Conservation (phyloP, 2,797 vertebrate species). For the Neopelma chrysocephalum region DNA sequence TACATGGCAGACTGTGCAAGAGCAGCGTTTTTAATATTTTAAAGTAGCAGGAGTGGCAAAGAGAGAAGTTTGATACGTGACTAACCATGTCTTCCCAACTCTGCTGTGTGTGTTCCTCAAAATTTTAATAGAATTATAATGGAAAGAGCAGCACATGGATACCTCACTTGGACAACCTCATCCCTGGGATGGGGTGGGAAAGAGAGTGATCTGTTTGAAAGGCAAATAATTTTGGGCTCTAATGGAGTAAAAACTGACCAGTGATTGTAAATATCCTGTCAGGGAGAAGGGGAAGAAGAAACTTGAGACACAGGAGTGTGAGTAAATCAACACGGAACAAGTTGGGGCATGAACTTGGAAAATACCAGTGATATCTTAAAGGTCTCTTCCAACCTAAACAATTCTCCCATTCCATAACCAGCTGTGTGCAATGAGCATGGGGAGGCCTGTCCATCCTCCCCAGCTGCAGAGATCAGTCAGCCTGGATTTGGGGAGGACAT, state of each 20-base stretch:
- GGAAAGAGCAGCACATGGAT: background rate
- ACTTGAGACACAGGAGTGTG: background rate
- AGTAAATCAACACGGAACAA: accelerated
- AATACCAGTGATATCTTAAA: background rate
- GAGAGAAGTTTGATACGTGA: background rate
- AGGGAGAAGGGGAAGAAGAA: background rate
- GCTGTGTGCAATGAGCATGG: accelerated
- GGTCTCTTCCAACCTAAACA: background rate
- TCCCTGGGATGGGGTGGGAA: background rate
- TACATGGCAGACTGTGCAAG: background rate
- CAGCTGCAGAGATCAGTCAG: accelerated
- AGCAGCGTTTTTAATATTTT: background rate
- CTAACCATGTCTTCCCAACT: background rate
- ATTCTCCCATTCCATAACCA: background rate
- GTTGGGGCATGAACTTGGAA: background rate
- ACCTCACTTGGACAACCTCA: background rate
- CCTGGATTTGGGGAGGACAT: background rate
- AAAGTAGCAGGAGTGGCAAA: background rate
- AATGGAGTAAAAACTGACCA: background rate
- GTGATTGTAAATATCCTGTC: background rate
- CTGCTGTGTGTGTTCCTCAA: background rate
- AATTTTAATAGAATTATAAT: accelerated
- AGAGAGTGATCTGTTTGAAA: background rate
- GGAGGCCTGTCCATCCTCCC: background rate
- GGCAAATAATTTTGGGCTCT: background rate